A percentile compares a stretch with the other conserved stretches of the same genome.
Conservation (phyloP, 2,113 vertebrate genomes). For the Pygoscelis adeliae region DNA sequence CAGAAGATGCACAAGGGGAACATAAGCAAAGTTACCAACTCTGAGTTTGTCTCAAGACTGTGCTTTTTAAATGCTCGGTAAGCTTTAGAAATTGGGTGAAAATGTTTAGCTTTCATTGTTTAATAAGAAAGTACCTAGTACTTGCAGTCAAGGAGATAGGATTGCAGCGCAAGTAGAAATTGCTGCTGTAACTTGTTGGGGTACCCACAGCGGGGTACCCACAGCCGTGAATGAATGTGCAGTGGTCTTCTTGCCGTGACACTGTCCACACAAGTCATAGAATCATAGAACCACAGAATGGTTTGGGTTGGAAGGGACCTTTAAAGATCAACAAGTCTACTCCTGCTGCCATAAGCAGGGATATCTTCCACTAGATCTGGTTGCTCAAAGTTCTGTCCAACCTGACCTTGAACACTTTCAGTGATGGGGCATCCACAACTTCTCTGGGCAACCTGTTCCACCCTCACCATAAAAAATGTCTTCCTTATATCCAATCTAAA, state of each 20-base stretch:
- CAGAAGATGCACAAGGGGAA: not conserved
- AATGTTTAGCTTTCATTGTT: not conserved
- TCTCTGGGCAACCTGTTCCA: not conserved
- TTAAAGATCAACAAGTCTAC: not conserved
- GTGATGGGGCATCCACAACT: not conserved
- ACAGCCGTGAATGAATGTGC: accelerated
- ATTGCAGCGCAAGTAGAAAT: not conserved
- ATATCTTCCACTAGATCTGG: not conserved
- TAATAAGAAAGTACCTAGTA: not conserved
- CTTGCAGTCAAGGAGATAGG: not conserved
- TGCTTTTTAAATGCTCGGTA: not conserved
- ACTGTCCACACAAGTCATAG: not conserved
- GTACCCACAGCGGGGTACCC: not conserved
- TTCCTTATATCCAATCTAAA: not conserved
- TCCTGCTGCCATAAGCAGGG: not conserved
- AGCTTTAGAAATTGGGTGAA: not conserved
- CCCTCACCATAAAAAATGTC: not conserved
- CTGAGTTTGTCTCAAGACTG: not conserved
- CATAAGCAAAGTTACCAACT: not conserved
- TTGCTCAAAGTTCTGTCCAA: not conserved
- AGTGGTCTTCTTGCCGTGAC: not conserved
- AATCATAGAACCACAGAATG: not conserved
- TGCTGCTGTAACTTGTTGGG: not conserved
- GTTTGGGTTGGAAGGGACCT: not conserved
- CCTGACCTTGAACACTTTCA: not conserved